Conservation (phyloP, 2,797 vertebrate genomes). For the Thaleichthys pacificus region DNA sequence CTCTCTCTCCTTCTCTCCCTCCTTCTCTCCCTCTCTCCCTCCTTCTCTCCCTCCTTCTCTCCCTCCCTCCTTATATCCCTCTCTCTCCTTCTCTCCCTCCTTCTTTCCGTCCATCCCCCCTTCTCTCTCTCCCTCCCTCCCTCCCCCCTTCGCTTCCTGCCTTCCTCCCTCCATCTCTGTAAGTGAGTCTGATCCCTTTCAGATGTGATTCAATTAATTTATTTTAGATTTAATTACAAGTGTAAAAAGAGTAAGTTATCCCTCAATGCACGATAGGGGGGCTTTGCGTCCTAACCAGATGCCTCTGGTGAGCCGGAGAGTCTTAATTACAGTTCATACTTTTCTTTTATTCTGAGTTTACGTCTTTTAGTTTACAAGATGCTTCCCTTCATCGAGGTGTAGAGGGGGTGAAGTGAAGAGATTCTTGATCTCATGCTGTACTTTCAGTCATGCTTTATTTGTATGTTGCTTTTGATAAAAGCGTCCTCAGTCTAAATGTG, state of each 20-base stretch:
- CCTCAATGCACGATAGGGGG: conserved; percentile 73
- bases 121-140: no score
- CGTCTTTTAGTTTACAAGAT: neutral
- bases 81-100: conserved; percentile 46
- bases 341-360: conserved; percentile 64
- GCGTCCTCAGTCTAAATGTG: no score
- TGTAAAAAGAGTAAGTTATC: conserved; percentile 76
- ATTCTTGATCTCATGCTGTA: no score
- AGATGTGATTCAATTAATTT: conserved; percentile 84
- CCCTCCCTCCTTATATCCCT: conserved; percentile 39
- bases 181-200: conserved; percentile 82
- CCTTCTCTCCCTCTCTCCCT: neutral
- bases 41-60: conserved; percentile 31
- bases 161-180: conserved; percentile 62
- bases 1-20: neutral
- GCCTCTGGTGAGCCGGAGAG: conserved; percentile 73
- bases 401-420: no score
- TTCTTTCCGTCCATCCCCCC: no score
- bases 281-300: conserved; percentile 74
- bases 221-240: conserved; percentile 83
- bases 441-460: no score
- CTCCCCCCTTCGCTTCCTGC: neutral
- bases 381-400: no score
- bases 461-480: no score
- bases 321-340: conserved; percentile 81